A percentile compares a stretch with the other conserved stretches of the same genome.
phyloP scores from a whole-genome alignment of 2,797 vertebrate genomes.

The Paramormyrops hopkinsi region DNA sequence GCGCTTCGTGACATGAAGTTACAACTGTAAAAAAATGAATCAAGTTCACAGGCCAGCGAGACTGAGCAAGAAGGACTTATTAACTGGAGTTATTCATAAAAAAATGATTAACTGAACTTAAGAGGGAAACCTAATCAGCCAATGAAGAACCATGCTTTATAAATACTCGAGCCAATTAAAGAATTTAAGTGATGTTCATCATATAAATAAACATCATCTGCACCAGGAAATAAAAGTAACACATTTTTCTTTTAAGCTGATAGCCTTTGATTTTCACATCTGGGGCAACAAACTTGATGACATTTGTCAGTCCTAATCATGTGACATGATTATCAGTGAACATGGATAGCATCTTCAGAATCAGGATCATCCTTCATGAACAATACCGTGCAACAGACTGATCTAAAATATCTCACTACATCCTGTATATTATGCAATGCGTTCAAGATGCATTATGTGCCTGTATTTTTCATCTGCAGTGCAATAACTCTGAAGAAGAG shows the following conservation, averaged over 20 bases:
- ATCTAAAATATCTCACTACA: not conserved
- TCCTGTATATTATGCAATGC: not conserved
- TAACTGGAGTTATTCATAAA: constrained; percentile 6
- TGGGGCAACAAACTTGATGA: not conserved
- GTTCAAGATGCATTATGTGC: not conserved
- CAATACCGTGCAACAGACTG: not conserved
- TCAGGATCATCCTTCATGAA: not conserved
- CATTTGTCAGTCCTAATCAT: not conserved
- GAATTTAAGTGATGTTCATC: constrained; percentile 1
- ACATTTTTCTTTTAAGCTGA: not conserved
- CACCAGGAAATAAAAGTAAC: not conserved
- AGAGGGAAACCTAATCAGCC: not conserved
- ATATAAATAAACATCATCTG: not conserved
- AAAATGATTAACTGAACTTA: not conserved
- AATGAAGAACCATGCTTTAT: not conserved
- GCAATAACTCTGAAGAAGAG: not conserved
- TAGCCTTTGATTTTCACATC: not conserved
- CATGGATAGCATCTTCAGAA: not conserved
- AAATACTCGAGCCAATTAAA: not conserved
- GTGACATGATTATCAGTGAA: not conserved
- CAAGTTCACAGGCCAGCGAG: not conserved
- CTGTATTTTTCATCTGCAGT: not conserved
- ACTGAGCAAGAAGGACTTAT: not conserved
- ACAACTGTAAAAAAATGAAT: constrained; percentile 1
- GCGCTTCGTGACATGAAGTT: not conserved